Base-by-base conservation (phyloP, 2,888 invertebrate species). In the Andrena hattorfiana region DNA sequence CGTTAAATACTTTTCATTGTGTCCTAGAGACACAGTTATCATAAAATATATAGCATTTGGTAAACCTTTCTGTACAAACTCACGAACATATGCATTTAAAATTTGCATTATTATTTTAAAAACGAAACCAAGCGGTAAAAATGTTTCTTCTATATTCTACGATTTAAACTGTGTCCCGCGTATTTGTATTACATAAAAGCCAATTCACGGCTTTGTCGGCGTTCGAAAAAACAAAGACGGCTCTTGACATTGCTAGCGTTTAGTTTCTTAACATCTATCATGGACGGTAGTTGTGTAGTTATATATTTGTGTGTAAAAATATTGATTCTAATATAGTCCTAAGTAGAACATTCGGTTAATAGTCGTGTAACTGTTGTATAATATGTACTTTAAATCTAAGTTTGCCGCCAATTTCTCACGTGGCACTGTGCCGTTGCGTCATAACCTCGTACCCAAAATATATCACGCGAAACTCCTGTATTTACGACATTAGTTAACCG, bases 391-490 rank as follows among this genome's bases (percentile, higher is more conserved):
- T 54, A 63, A 77, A 73, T 85, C 6, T 20, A 71, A 83, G 20
- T 59, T 81, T 78, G 30, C 67, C 79, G 77, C 83, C 35, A 32
- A 30, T 77, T 20, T 51, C 5, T 60, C 42, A 13, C 7, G 2
- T 26, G 32, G 20, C 20, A 59, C 35, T 42, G n/a, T 35, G 28
- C 32, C 51, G 56, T 23, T 48, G 56, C 23, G n/a, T 28, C 42
- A 42, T 80, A 81, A 80, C 32, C 81, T 85, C 83, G 73, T 26
- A 85, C 26, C 85, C 85, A 85, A 76, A 82, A 64, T 42, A 16
- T 30, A 59, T 49, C 49, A 13, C 30, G 13, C 13, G 16, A 71
- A 28, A 74, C 32, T 30, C 8, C 2, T 64, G 54, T 48, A 64
- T 56, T 26, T 30, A n/a, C 6, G n/a, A 3, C 7, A 2, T 20